A percentile compares a stretch with the other conserved stretches of the same genome.
phyloP scores from a whole-genome alignment of 2,113 vertebrate species.

The Paramisgurnus dabryanus region DNA sequence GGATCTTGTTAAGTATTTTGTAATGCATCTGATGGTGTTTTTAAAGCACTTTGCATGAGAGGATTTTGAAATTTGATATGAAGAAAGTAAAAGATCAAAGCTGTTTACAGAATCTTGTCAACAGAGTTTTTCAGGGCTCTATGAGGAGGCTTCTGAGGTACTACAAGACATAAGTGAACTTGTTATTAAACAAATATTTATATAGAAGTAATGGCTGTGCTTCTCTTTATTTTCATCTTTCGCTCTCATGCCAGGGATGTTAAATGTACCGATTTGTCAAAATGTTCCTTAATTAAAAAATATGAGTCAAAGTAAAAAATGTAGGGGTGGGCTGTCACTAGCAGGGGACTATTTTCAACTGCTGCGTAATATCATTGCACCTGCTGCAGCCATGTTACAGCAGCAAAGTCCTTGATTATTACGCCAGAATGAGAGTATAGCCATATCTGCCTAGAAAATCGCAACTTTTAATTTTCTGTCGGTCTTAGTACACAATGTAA shows the following conservation, averaged over 20 bases:
- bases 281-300: no score
- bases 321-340: no score
- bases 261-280: no score
- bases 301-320: no score
- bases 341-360: no score
- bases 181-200: slow-evolving; percentile 6
- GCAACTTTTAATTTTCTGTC: no score
- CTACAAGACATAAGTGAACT: not conserved
- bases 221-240: not conserved
- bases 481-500: no score
- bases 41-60: slow-evolving; percentile 21
- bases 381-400: no score
- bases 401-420: no score
- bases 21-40: slow-evolving; percentile 20
- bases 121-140: not conserved
- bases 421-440: no score
- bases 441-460: no score
- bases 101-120: slow-evolving; percentile 17
- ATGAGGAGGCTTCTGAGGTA: not conserved
- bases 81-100: slow-evolving; percentile 28
- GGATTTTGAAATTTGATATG: slow-evolving; percentile 1
- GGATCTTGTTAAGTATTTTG: slow-evolving; percentile 10
- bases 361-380: no score
- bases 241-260: not conserved
- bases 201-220: not conserved